A percentile compares a stretch with the other conserved stretches of the same genome.
Evolutionary conservation across 2,888 invertebrate species (phyloP).

Genomic region (Chrysolina haemoptera): DNA sequence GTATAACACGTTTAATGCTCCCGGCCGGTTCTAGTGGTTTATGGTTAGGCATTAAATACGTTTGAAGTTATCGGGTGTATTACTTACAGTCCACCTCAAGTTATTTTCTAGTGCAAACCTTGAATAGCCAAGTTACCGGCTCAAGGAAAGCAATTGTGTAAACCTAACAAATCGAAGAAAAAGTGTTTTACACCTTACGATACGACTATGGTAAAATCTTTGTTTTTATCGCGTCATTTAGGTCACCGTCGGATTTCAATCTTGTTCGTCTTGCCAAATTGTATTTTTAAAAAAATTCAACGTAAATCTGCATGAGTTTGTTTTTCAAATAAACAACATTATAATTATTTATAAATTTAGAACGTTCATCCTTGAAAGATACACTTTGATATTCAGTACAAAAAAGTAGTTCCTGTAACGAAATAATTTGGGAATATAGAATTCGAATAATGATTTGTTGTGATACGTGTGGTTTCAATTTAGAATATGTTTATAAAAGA

Average conservation of each 20-base stretch:
- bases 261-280: constrained; percentile 31
- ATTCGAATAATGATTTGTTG: constrained; percentile 20
- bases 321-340: constrained; percentile 35
- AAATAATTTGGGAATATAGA: constrained; percentile 11
- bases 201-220: constrained; percentile 10
- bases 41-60: no score
- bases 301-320: constrained; percentile 28
- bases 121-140: no score
- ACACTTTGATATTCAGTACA: constrained; percentile 21
- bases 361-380: constrained; percentile 27
- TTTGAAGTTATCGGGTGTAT: no score
- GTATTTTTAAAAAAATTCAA: constrained; percentile 33
- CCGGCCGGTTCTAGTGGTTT: no score
- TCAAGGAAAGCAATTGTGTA: no score
- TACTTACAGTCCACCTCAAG: no score
- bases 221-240: constrained; percentile 8
- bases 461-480: constrained; percentile 14
- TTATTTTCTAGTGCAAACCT: no score
- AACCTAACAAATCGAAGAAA: no score
- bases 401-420: constrained; percentile 31
- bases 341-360: constrained; percentile 39
- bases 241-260: constrained; percentile 19
- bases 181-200: no score
- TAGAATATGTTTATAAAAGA: background rate
- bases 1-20: no score